Percentiles rank a stretch among this genome's conserved stretches.
Evolutionary conservation across 1,140 invertebrate species (phyloP).

Genomic region (Leptinotarsa undecemlineata): DNA sequence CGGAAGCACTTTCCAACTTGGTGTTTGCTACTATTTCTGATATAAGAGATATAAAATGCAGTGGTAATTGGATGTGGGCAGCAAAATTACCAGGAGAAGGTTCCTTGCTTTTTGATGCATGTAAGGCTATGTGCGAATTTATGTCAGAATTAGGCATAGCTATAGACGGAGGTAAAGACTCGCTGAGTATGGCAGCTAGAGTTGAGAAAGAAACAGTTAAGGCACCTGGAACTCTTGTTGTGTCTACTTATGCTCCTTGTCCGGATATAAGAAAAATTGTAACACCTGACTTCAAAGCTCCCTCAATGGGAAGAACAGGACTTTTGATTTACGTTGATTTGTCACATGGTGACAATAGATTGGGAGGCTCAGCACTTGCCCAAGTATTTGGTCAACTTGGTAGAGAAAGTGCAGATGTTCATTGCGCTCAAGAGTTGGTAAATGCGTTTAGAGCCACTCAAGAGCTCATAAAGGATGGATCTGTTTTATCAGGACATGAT

Average conservation of each 20-base stretch:
- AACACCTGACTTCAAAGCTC: constrained; percentile 87
- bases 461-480: constrained; percentile 72
- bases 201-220: constrained; percentile 76
- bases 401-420: constrained; percentile 77
- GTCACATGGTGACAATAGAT: constrained; percentile 65
- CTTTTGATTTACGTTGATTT: constrained; percentile 73
- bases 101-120: constrained; percentile 82
- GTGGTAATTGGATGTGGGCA: constrained; percentile 99
- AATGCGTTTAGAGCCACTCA: constrained; percentile 84
- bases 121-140: constrained; percentile 82
- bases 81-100: constrained; percentile 93
- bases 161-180: constrained; percentile 97
- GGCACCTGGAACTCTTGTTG: constrained; percentile 90
- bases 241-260: constrained; percentile 94
- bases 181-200: constrained; percentile 94
- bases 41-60: constrained; percentile 92
- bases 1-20: constrained; percentile 89
- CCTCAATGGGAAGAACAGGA: constrained; percentile 59
- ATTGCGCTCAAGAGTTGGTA: constrained; percentile 67
- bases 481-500: constrained; percentile 90
- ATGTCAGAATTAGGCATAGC: constrained; percentile 89
- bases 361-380: constrained; percentile 90
- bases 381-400: constrained; percentile 90
- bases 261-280: constrained; percentile 81
- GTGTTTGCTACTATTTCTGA: constrained; percentile 88